These are phyloP conservation scores for Chiridota heheva DNA, from an alignment of 35 echinoderm and acorn worm genomes.

Conservation along the genomic window DNA sequence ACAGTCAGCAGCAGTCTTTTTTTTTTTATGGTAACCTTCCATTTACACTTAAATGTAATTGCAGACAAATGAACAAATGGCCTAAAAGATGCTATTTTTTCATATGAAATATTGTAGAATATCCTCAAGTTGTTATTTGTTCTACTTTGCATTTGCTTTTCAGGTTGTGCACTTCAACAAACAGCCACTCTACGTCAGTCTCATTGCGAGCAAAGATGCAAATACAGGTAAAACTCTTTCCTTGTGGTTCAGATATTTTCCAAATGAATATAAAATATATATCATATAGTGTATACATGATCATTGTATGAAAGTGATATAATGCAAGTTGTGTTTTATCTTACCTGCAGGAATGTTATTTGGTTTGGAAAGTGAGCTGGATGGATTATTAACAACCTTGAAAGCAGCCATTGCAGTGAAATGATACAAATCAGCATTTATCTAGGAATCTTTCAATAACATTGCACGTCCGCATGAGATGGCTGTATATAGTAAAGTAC, in stretches of 20 bases:
- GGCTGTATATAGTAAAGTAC: too few species aligned
- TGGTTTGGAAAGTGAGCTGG: constrained; percentile 53
- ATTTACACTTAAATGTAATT: too few species aligned
- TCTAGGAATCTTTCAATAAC: too few species aligned
- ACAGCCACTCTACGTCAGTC: constrained; percentile 75
- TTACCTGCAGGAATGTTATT: constrained; percentile 49
- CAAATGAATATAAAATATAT: neutral
- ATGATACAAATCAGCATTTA: too few species aligned
- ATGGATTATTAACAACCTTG: constrained; percentile 57
- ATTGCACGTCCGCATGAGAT: too few species aligned
- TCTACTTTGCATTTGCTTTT: neutral
- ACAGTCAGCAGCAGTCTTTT: too few species aligned
- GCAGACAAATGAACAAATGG: too few species aligned
- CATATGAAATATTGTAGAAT: too few species aligned
- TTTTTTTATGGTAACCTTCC: too few species aligned
- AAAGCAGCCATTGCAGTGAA: constrained; percentile 64
- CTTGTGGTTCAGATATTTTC: neutral
- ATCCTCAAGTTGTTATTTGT: too few species aligned
- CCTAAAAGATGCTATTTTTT: too few species aligned
- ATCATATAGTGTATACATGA: neutral
- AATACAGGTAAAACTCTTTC: constrained; percentile 72
- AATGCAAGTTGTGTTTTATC: constrained; percentile 1
- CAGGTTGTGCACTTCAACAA: constrained; percentile 94
- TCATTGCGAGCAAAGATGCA: constrained; percentile 72
- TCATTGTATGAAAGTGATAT: neutral